A percentile compares a stretch with the other conserved stretches of the same genome.
phyloP scores from a whole-genome alignment of 2,797 vertebrate species.

The Choloepus didactylus region DNA sequence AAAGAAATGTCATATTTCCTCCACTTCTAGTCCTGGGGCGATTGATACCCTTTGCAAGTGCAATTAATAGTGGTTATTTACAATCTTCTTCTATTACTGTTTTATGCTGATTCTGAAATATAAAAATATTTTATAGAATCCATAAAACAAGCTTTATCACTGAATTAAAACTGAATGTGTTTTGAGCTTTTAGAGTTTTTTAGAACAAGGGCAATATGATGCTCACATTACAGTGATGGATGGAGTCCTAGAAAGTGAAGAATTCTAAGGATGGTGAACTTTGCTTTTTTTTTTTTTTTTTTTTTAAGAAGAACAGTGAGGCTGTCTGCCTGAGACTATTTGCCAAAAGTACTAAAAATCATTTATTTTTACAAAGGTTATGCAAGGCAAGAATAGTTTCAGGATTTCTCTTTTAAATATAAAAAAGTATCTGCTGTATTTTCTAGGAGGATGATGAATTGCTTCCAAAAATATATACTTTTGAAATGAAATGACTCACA shows the following conservation, averaged over 20 bases:
- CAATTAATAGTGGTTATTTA: neutral
- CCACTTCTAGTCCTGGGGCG: neutral
- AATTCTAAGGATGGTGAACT: constrained; percentile 44
- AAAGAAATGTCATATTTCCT: neutral
- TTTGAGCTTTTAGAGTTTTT: neutral
- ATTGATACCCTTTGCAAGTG: neutral
- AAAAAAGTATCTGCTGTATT: constrained; percentile 42
- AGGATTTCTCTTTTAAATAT: constrained; percentile 67
- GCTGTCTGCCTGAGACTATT: neutral
- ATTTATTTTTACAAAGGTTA: constrained; percentile 63
- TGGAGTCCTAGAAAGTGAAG: neutral
- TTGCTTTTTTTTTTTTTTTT: neutral
- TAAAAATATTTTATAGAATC: neutral
- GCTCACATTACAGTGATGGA: neutral
- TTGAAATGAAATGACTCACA: constrained; percentile 69
- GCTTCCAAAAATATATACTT: constrained; percentile 73
- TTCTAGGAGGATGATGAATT: constrained; percentile 63
- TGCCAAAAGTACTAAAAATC: constrained; percentile 57
- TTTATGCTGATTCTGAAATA: constrained; percentile 5
- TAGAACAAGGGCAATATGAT: neutral
- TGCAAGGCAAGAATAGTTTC: constrained; percentile 60
- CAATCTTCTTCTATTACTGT: neutral
- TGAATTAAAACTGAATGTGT: neutral
- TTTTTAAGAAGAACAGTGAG: neutral
- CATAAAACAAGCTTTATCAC: neutral